Percentiles rank a stretch among this genome's conserved stretches.
Conservation (phyloP, 92 coral and sea anemone species). For the Epizoanthus rinbou region DNA sequence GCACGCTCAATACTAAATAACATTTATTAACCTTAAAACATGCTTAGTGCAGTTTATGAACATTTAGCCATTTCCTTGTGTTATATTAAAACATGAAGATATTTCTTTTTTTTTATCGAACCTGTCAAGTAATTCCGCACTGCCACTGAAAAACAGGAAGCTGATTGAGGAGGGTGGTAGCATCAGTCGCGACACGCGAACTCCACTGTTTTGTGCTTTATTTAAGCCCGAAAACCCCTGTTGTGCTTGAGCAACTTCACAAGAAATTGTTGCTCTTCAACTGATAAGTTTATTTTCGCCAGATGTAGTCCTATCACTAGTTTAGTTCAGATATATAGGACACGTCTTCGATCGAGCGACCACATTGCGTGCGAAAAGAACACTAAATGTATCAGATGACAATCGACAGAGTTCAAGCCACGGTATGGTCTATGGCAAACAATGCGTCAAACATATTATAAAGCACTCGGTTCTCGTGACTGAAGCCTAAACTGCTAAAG, state of each 20-base stretch:
- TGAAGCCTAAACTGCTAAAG: constrained; percentile 28
- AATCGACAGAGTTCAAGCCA: constrained; percentile 13
- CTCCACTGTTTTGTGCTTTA: not conserved
- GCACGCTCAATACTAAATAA: no score
- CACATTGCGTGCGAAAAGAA: constrained; percentile 34
- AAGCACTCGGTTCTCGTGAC: constrained; percentile 28
- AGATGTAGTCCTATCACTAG: not conserved
- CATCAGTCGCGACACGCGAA: not conserved
- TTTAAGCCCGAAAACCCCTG: not conserved
- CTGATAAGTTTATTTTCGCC: not conserved
- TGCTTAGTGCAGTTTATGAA: not conserved
- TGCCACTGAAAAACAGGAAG: constrained; percentile 17
- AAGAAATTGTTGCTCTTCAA: not conserved
- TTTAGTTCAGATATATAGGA: not conserved
- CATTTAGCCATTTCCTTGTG: not conserved
- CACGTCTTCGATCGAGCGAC: no score
- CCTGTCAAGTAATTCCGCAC: constrained; percentile 29
- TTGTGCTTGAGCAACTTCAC: not conserved
- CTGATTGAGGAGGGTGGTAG: not conserved
- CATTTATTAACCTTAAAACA: not conserved
- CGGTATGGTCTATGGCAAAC: not conserved
- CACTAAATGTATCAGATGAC: constrained; percentile 26
- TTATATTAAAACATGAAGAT: constrained; percentile 15
- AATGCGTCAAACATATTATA: constrained; percentile 17
- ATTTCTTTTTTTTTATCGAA: not conserved